Percentiles rank a stretch among this genome's conserved stretches.
These are phyloP conservation scores for Coenonympha arcania DNA, from an alignment of 2,888 invertebrate species.

Conservation along the genomic window DNA sequence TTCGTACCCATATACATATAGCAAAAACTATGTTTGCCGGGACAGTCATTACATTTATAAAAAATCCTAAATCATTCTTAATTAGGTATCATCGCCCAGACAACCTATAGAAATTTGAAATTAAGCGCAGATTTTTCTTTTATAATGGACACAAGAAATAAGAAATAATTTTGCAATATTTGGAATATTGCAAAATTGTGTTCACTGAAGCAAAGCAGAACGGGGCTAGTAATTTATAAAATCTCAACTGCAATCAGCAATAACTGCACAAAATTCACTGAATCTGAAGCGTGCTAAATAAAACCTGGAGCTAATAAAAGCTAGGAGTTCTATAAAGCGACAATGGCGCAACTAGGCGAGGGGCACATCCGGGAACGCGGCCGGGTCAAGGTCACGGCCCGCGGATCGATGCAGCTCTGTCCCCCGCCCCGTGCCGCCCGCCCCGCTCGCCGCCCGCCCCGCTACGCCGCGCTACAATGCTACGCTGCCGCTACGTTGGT, in stretches of 20 bases:
- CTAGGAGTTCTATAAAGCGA: constrained; percentile 54
- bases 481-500: constrained; percentile 23
- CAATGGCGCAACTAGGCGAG: constrained; percentile 64
- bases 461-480: constrained; percentile 33
- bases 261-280: not conserved
- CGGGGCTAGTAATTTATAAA: not conserved
- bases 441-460: constrained; percentile 37
- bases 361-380: constrained; percentile 71
- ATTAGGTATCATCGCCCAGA: no score
- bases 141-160: no score
- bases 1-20: no score
- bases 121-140: no score
- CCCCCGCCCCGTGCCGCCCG: constrained; percentile 50
- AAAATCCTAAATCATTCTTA: not conserved
- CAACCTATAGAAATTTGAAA: no score
- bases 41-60: not conserved
- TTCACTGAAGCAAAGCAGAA: not conserved
- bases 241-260: not conserved
- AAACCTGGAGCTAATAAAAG: constrained; percentile 60
- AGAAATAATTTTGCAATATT: no score
- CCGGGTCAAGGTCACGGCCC: constrained; percentile 78
- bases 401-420: constrained; percentile 77
- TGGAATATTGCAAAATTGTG: no score
- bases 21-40: not conserved
- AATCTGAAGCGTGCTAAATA: constrained; percentile 36